A percentile compares a stretch with the other conserved stretches of the same genome.
phyloP scores from a whole-genome alignment of 1,140 invertebrate genomes.

The Dreissena polymorpha region DNA sequence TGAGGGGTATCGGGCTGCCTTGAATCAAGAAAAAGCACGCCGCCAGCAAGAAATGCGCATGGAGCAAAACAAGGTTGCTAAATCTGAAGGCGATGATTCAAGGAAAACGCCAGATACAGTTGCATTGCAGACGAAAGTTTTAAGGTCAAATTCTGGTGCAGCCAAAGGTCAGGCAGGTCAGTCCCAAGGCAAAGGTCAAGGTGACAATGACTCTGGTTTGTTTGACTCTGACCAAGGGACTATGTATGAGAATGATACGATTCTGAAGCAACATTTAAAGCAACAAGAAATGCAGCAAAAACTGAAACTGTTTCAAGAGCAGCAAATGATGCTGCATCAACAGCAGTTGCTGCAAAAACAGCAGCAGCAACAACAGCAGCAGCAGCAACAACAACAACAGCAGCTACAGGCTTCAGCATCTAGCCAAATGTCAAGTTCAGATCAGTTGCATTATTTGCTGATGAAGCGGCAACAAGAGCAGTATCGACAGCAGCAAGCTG shows the following conservation, averaged over 20 bases:
- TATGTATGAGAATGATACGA: conserved; percentile 53
- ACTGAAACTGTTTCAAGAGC: conserved; percentile 31
- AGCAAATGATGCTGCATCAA: conserved; percentile 42
- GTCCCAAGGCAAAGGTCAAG: conserved; percentile 7
- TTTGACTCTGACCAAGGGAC: conserved; percentile 51
- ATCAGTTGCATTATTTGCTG: neutral
- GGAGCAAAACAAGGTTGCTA: conserved; percentile 7
- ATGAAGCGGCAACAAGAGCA: conserved; percentile 10
- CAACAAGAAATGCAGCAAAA: conserved; percentile 54
- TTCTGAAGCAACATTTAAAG: conserved; percentile 54
- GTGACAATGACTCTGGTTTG: conserved; percentile 22
- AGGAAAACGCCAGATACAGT: conserved; percentile 16
- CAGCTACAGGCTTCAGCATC: conserved; percentile 4
- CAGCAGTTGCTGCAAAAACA: conserved; percentile 43
- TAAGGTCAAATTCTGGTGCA: conserved; percentile 53
- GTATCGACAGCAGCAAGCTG: conserved; percentile 18
- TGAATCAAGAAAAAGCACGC: conserved; percentile 89
- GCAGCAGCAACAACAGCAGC: conserved; percentile 55
- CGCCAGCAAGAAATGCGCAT: conserved; percentile 75
- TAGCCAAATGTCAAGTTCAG: neutral
- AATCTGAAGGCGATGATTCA: conserved; percentile 20
- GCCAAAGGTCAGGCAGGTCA: conserved; percentile 26
- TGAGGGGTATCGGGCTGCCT: conserved; percentile 84
- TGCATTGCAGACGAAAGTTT: conserved; percentile 16
- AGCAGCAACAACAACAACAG: conserved; percentile 44